These are phyloP conservation scores for Agelastica alni DNA, from an alignment of 2,888 invertebrate genomes.

Conservation along the genomic window DNA sequence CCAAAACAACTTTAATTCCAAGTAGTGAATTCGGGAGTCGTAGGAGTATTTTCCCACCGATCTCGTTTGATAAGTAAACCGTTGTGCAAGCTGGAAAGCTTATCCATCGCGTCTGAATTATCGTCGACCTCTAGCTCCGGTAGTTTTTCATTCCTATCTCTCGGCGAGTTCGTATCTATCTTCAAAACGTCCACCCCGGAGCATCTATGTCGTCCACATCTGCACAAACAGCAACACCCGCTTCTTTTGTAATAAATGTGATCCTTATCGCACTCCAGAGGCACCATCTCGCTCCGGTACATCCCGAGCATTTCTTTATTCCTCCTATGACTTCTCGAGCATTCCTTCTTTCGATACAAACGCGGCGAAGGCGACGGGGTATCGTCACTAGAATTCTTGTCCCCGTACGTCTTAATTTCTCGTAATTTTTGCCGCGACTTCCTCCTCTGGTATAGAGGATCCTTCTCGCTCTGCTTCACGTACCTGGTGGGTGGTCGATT, in stretches of 20 bases:
- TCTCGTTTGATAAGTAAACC: slow-evolving; percentile 60
- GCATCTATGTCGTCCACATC: slow-evolving; percentile 53
- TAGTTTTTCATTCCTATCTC: slow-evolving; percentile 31
- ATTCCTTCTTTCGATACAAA: slow-evolving; percentile 53
- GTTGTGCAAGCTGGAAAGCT: slow-evolving; percentile 55
- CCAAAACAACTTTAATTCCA: slow-evolving; percentile 8
- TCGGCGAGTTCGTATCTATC: slow-evolving; percentile 42
- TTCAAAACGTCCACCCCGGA: slow-evolving; percentile 53
- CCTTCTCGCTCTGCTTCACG: slow-evolving; percentile 88
- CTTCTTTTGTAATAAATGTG: slow-evolving; percentile 49
- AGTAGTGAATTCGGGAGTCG: slow-evolving; percentile 33
- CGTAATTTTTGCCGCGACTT: slow-evolving; percentile 70
- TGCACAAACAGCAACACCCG: slow-evolving; percentile 49
- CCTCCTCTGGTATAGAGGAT: slow-evolving; percentile 77
- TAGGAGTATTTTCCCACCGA: slow-evolving; percentile 59
- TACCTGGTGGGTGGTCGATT: slow-evolving; percentile 80
- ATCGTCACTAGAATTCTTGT: slow-evolving; percentile 67
- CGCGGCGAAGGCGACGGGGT: slow-evolving; percentile 65
- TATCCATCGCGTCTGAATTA: slow-evolving; percentile 50
- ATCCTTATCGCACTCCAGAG: slow-evolving; percentile 60
- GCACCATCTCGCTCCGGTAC: slow-evolving; percentile 59
- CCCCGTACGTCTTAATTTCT: slow-evolving; percentile 57
- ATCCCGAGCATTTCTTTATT: slow-evolving; percentile 58
- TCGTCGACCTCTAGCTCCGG: slow-evolving; percentile 37
- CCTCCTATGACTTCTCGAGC: slow-evolving; percentile 55